Conservation (phyloP, 2,797 vertebrate species). For the Anguilla marmorata region DNA sequence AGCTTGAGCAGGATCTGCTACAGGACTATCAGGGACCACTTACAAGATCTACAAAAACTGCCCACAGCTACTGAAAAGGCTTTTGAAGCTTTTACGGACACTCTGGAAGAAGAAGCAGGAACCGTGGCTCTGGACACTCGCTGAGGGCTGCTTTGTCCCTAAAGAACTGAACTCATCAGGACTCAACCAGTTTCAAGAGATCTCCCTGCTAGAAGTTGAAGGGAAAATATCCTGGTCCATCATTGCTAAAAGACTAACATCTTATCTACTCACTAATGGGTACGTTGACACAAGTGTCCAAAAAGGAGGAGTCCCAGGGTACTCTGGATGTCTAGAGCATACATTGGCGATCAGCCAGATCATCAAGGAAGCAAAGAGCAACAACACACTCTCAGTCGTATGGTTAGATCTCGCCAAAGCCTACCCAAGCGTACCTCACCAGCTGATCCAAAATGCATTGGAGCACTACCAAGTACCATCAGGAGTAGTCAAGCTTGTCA, state of each 20-base stretch:
- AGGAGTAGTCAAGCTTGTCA: too few relatives aligned
- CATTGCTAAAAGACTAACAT: too few relatives aligned
- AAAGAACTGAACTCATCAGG: constrained; percentile 18
- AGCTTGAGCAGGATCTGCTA: not conserved
- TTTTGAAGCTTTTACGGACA: not conserved
- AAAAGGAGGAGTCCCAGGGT: too few relatives aligned
- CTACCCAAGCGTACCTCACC: constrained; percentile 23
- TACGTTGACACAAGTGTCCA: too few relatives aligned
- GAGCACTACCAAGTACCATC: too few relatives aligned
- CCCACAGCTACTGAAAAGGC: constrained; percentile 4
- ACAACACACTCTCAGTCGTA: constrained; percentile 12
- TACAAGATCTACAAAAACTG: constrained; percentile 33
- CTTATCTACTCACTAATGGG: too few relatives aligned
- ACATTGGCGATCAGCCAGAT: too few relatives aligned
- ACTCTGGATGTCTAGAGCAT: too few relatives aligned
- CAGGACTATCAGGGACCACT: constrained; percentile 28
- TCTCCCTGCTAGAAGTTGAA: not conserved
- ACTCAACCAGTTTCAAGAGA: not conserved
- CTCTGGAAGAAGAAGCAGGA: constrained; percentile 29
- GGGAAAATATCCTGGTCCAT: too few relatives aligned
- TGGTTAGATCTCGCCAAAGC: constrained; percentile 27
- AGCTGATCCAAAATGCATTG: constrained; percentile 25
- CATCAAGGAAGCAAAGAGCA: too few relatives aligned
- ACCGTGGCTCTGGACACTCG: constrained; percentile 22
- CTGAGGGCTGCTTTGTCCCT: constrained; percentile 27